phyloP scores from a whole-genome alignment of 2,797 vertebrate genomes.

The Danio tinwini region DNA sequence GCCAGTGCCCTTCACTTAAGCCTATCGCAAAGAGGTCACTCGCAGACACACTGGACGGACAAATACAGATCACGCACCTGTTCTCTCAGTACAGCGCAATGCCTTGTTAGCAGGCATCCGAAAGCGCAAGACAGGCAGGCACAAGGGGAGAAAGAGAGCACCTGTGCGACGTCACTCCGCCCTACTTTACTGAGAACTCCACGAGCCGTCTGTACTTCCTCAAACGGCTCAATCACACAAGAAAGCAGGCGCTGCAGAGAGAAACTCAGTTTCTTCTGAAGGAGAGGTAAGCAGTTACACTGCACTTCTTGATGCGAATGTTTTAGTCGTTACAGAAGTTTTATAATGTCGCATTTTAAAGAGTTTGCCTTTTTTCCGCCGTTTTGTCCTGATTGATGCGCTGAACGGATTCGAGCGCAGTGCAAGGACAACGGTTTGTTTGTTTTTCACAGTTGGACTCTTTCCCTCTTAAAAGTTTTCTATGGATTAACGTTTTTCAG shows the following conservation, averaged over 20 bases:
- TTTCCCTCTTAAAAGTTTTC: background rate
- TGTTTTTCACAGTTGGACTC: background rate
- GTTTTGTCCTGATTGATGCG: conserved; percentile 7
- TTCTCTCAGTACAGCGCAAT: background rate
- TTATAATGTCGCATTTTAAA: background rate
- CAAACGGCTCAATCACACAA: conserved; percentile 69
- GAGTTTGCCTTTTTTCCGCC: background rate
- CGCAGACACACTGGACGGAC: background rate
- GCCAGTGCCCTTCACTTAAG: background rate
- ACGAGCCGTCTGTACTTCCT: conserved; percentile 76
- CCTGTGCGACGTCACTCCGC: conserved; percentile 75
- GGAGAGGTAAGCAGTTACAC: conserved; percentile 42
- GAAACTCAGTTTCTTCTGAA: conserved; percentile 4
- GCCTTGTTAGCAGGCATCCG: background rate
- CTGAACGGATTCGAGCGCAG: conserved; percentile 13
- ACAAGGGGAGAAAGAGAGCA: conserved; percentile 40
- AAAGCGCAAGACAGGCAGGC: conserved; percentile 10
- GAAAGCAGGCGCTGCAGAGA: background rate
- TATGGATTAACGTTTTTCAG: background rate
- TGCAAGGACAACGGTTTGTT: background rate
- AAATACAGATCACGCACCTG: background rate
- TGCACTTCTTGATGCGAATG: background rate
- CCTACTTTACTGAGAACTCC: conserved; percentile 62
- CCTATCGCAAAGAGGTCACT: conserved; percentile 18
- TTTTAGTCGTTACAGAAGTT: background rate